Conservation (phyloP, 2,888 invertebrate species). For the Melanostoma mellinum region DNA sequence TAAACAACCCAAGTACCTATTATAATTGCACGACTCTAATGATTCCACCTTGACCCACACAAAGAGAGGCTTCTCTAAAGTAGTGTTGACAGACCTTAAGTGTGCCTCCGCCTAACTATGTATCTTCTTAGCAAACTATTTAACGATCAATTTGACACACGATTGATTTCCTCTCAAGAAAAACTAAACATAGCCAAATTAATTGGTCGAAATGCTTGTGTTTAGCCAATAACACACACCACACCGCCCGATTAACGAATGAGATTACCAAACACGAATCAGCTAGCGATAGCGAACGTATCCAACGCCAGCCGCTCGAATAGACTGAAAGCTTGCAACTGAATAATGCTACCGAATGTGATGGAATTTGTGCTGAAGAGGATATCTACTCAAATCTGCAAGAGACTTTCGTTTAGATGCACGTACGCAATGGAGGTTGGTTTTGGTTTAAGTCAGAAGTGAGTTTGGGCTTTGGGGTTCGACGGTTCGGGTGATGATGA, state of each 20-base stretch:
- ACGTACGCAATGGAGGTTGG: conserved; percentile 10
- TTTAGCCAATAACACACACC: not conserved
- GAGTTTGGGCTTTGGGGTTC: no score
- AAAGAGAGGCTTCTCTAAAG: not conserved
- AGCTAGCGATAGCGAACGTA: conserved; percentile 64
- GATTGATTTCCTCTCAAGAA: not conserved
- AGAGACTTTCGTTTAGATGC: conserved; percentile 3
- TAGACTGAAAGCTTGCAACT: conserved; percentile 69
- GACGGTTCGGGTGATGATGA: no score
- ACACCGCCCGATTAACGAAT: conserved; percentile 29
- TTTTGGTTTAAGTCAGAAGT: no score
- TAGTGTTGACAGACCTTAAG: conserved; percentile 22
- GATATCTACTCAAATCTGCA: not conserved
- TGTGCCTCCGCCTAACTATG: not conserved
- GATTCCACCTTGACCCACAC: conserved; percentile 6
- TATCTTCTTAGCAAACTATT: not conserved
- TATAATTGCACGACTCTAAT: not conserved
- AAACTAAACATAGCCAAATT: no score
- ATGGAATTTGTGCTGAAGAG: conserved; percentile 35
- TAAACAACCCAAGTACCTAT: conserved; percentile 36
- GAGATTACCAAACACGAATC: conserved; percentile 34
- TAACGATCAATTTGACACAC: not conserved
- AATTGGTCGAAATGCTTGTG: not conserved
- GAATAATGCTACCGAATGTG: conserved; percentile 50
- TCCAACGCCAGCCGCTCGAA: conserved; percentile 63